Conservation (phyloP, 2,797 vertebrate species). For the Poecilia gillii region DNA sequence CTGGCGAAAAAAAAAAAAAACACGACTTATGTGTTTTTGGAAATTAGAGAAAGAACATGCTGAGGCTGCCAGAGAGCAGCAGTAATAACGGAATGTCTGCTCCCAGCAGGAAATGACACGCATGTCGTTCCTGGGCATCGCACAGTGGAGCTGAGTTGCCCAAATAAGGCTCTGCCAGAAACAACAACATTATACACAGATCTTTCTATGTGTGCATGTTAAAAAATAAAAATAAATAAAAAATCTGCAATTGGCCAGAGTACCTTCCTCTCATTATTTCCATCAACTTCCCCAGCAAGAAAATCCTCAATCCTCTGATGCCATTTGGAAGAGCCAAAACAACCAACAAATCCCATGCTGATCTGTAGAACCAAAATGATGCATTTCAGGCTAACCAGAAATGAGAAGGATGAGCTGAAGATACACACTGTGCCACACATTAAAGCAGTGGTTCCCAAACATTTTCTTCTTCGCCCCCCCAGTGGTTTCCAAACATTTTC, state of each 20-base stretch:
- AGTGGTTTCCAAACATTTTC: no score
- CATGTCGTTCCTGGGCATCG: conserved; percentile 76
- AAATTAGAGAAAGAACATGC: conserved; percentile 73
- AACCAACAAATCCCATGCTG: conserved; percentile 70
- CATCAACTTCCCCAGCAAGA: conserved; percentile 63
- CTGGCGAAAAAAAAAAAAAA: conserved; percentile 79
- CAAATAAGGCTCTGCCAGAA: conserved; percentile 72
- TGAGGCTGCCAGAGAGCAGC: conserved; percentile 64
- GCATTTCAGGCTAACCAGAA: conserved; percentile 39
- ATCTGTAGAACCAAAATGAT: conserved; percentile 52
- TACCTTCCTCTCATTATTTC: conserved; percentile 75
- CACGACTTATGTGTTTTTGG: conserved; percentile 70
- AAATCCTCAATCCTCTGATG: conserved; percentile 68
- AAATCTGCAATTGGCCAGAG: conserved; percentile 59
- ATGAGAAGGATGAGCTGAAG: conserved; percentile 53
- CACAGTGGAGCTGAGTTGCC: conserved; percentile 68
- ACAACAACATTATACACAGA: conserved; percentile 74
- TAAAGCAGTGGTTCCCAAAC: no score
- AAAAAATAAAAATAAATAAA: conserved; percentile 49
- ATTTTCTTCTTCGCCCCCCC: no score
- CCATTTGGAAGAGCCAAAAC: conserved; percentile 71
- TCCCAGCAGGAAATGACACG: conserved; percentile 79
- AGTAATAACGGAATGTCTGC: conserved; percentile 72
- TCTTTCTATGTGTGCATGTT: conserved; percentile 66
- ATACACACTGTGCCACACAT: conserved; percentile 18